Evolutionary conservation across 2,113 vertebrate genomes (phyloP).

Genomic region (Corythoichthys haematopterus): DNA sequence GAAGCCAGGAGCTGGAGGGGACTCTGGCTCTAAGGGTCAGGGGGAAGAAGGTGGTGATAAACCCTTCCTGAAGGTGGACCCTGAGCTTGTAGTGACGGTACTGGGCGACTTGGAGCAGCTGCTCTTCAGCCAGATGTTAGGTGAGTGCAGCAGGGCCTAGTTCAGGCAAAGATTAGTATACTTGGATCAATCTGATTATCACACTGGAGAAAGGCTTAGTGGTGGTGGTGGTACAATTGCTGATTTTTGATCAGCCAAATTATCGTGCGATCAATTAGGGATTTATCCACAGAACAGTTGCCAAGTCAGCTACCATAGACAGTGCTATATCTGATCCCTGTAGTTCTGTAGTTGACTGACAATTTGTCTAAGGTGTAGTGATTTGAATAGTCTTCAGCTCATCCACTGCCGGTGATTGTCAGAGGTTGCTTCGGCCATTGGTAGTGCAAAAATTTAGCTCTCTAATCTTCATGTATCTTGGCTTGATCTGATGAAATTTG

Average conservation of each 20-base stretch:
- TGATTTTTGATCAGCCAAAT: no score
- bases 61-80: constrained; percentile 94
- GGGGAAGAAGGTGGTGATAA: constrained; percentile 80
- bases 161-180: background rate
- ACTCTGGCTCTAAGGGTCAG: constrained; percentile 67
- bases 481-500: background rate
- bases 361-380: background rate
- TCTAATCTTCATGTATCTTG: no score
- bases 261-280: background rate
- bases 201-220: background rate
- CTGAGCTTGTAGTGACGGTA: constrained; percentile 95
- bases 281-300: background rate
- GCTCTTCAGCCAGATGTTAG: constrained; percentile 97
- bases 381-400: background rate
- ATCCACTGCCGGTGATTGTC: background rate
- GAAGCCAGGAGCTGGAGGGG: constrained; percentile 60
- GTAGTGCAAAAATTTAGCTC: background rate
- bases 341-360: background rate
- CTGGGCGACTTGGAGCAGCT: constrained; percentile 97
- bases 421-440: background rate
- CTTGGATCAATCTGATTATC: background rate
- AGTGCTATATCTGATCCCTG: background rate
- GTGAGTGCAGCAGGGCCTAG: constrained; percentile 75
- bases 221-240: no score
- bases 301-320: background rate